Base-by-base conservation (phyloP, 92 coral and sea anemone species). In the Epizoanthus ramosus region DNA sequence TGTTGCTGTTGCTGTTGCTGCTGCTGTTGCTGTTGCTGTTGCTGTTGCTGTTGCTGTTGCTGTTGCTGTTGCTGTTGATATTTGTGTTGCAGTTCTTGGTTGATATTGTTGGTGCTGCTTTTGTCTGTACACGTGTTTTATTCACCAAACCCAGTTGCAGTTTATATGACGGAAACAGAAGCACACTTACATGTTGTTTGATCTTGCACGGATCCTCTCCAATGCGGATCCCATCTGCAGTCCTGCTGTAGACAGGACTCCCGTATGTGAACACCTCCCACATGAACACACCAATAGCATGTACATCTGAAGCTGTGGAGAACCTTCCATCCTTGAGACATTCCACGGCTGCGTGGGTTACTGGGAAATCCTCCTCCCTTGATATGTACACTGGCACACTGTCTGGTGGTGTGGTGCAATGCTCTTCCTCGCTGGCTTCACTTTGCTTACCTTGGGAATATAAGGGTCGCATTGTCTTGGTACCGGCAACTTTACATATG, bases 251-350 rank as follows among this genome's bases (percentile, higher is more conserved):
- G 10, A 64, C 68, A 16, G 53, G 28, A 37, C 80, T 58, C 18
- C 80, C 80, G 68, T 33, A 75, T 2, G 80, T 75, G 37, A 75
- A 75, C 54, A 58, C 28, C 61, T 75, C 80, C 80, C 80, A 75
- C 68, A 75, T 57, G 2, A 57, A 61, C 53, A 75, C 68, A 56
- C 80, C 80, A 6, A 75, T 56, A 4, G 28, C 80, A 39, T 57
- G 28, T 18, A 57, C 68, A 31, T 75, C 80, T 3, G 80, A 75
- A 0, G 67, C 54, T 15, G 80, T 75, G 6, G 68, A 57, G 24
- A 75, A 75, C 6, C 65, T 31, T 1, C 80, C 68, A 18, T 75
- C 80, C n/a, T 19, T 33, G n/a, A 75, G 33, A 8, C 67, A 75
- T 28, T 75, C 80, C 8, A 54, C 54, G 41, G 80, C 50, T 0